Conservation (phyloP, 2,797 vertebrate genomes). For the Odontamblyopus lacepedii region DNA sequence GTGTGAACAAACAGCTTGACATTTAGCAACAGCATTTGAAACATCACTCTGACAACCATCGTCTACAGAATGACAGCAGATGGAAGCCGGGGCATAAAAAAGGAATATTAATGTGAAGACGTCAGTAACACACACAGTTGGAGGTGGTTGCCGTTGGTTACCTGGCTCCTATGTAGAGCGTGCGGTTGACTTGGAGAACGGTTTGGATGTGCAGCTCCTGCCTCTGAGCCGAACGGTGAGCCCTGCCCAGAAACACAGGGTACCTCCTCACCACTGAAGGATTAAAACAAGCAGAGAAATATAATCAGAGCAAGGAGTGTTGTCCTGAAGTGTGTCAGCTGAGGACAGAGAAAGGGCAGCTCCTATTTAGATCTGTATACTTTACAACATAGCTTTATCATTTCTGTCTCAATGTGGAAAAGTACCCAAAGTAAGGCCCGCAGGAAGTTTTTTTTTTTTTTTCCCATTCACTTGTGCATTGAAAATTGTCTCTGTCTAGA, state of each 20-base stretch:
- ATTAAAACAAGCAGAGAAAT: slow-evolving; percentile 22
- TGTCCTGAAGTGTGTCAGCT: slow-evolving; percentile 33
- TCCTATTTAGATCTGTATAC: slow-evolving; percentile 24
- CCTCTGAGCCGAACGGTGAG: slow-evolving; percentile 76
- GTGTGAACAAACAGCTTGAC: slow-evolving; percentile 50
- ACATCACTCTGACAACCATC: slow-evolving; percentile 33
- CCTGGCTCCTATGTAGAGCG: slow-evolving; percentile 95
- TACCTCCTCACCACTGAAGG: slow-evolving; percentile 86
- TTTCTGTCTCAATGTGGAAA: slow-evolving; percentile 21
- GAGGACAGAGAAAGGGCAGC: slow-evolving; percentile 21
- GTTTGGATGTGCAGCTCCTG: slow-evolving; percentile 90
- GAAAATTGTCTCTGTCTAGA: too few relatives aligned
- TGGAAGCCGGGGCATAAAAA: slow-evolving; percentile 58
- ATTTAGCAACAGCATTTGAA: slow-evolving; percentile 46
- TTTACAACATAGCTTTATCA: slow-evolving; percentile 7
- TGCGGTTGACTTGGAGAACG: slow-evolving; percentile 91
- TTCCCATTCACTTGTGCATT: too few relatives aligned
- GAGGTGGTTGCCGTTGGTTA: slow-evolving; percentile 75
- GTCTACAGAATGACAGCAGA: slow-evolving; percentile 57
- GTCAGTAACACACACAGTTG: slow-evolving; percentile 54
- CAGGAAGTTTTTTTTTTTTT: neutral
- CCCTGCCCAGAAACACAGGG: slow-evolving; percentile 89
- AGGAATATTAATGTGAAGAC: slow-evolving; percentile 55
- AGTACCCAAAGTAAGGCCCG: neutral
- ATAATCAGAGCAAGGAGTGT: neutral